Percentiles rank a stretch among this genome's conserved stretches.
Evolutionary conservation across 2,888 invertebrate species (phyloP).

Genomic region (Rhamnusium bicolor): DNA sequence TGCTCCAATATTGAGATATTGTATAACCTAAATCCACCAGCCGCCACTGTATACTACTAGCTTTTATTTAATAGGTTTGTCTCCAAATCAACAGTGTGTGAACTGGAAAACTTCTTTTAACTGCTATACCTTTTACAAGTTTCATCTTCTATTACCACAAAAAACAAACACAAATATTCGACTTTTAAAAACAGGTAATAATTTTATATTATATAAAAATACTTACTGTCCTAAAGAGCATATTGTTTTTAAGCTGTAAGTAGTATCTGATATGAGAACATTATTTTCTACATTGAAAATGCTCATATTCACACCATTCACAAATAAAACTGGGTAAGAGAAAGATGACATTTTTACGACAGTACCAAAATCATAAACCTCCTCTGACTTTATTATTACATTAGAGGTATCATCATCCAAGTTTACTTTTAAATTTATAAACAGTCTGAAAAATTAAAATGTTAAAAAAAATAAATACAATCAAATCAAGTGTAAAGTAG

Average conservation of each 20-base stretch:
- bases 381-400: slow-evolving; percentile 36
- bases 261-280: slow-evolving; percentile 24
- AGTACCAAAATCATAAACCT: slow-evolving; percentile 43
- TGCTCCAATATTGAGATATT: too few relatives aligned
- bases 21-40: too few relatives aligned
- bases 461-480: neutral
- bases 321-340: slow-evolving; percentile 44
- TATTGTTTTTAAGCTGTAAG: slow-evolving; percentile 41
- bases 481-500: neutral
- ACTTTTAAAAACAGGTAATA: slow-evolving; percentile 35
- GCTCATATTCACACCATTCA: slow-evolving; percentile 42
- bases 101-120: too few relatives aligned
- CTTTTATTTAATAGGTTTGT: too few relatives aligned
- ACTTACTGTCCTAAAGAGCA: slow-evolving; percentile 47
- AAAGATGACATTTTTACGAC: slow-evolving; percentile 39
- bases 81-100: too few relatives aligned
- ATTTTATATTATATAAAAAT: neutral
- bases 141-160: too few relatives aligned
- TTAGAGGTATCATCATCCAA: neutral
- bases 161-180: too few relatives aligned
- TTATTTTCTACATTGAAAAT: slow-evolving; percentile 43
- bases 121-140: too few relatives aligned
- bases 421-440: slow-evolving; percentile 2
- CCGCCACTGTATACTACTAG: too few relatives aligned
- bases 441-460: slow-evolving; percentile 19